A percentile compares a stretch with the other conserved stretches of the same genome.
Conservation (phyloP, 2,888 invertebrate genomes). For the Nycteola revayana region DNA sequence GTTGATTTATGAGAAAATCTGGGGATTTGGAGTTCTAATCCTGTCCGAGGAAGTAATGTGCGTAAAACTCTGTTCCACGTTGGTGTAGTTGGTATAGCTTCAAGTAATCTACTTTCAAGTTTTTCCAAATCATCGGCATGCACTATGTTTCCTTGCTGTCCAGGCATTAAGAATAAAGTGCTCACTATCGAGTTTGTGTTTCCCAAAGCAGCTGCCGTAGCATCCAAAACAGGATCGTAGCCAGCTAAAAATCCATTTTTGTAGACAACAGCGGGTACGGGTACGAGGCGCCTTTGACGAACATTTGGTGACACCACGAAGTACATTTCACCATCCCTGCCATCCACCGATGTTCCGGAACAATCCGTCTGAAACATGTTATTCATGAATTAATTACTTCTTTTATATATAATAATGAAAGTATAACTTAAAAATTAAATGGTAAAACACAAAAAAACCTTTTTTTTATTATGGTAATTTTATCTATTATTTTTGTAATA, state of each 20-base stretch:
- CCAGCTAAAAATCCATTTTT: slow-evolving; percentile 90
- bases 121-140: slow-evolving; percentile 90
- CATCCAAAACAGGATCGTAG: slow-evolving; percentile 92
- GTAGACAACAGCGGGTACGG: slow-evolving; percentile 92
- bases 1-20: slow-evolving; percentile 92
- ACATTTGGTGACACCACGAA: slow-evolving; percentile 92
- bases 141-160: slow-evolving; percentile 90
- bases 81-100: slow-evolving; percentile 84
- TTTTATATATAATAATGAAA: too few relatives aligned
- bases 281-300: slow-evolving; percentile 89
- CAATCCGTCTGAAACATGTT: slow-evolving; percentile 88
- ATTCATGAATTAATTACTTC: too few relatives aligned
- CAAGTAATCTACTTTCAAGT: slow-evolving; percentile 86
- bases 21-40: slow-evolving; percentile 91
- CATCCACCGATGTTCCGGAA: slow-evolving; percentile 86
- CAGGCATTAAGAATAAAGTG: slow-evolving; percentile 91
- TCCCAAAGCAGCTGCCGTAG: slow-evolving; percentile 91
- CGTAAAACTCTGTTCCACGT: slow-evolving; percentile 89
- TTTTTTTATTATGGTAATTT: too few relatives aligned
- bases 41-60: slow-evolving; percentile 87
- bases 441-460: too few relatives aligned
- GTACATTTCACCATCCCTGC: slow-evolving; percentile 92
- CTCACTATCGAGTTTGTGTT: slow-evolving; percentile 87
- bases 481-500: too few relatives aligned
- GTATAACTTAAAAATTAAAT: too few relatives aligned